A percentile compares a stretch with the other conserved stretches of the same genome.
Conservation (phyloP, 2,888 invertebrate species). For the Dermolepida albohirtum region DNA sequence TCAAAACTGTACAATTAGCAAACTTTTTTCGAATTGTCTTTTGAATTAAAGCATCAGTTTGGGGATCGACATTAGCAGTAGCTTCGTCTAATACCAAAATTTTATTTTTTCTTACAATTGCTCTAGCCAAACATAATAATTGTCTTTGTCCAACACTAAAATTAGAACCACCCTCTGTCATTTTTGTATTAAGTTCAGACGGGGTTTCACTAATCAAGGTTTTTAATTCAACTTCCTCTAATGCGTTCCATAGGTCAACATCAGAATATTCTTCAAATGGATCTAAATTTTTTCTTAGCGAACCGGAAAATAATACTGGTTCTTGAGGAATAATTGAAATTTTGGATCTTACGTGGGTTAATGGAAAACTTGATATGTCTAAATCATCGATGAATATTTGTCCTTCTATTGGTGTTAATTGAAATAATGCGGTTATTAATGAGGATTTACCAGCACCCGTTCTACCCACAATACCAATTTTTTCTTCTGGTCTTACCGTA, state of each 20-base stretch:
- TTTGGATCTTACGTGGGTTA: slow-evolving; percentile 79
- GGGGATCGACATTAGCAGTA: slow-evolving; percentile 67
- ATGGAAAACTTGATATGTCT: slow-evolving; percentile 76
- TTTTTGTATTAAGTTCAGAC: slow-evolving; percentile 41
- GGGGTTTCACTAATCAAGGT: slow-evolving; percentile 35
- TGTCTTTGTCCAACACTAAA: slow-evolving; percentile 69
- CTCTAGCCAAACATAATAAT: slow-evolving; percentile 68
- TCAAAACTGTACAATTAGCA: slow-evolving; percentile 79
- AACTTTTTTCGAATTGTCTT: slow-evolving; percentile 78
- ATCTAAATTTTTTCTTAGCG: slow-evolving; percentile 89
- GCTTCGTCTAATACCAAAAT: slow-evolving; percentile 69
- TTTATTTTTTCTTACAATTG: slow-evolving; percentile 65
- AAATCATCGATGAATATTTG: slow-evolving; percentile 84
- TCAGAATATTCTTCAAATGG: slow-evolving; percentile 82
- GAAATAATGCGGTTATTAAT: slow-evolving; percentile 81
- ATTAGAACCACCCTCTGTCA: slow-evolving; percentile 64
- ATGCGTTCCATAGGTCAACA: slow-evolving; percentile 43
- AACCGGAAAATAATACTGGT: slow-evolving; percentile 88
- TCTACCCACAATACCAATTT: slow-evolving; percentile 84
- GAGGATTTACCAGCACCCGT: slow-evolving; percentile 89
- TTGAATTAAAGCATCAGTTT: slow-evolving; percentile 67
- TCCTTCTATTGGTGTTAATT: slow-evolving; percentile 83
- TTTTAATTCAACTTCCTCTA: slow-evolving; percentile 49
- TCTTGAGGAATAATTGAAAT: slow-evolving; percentile 90
- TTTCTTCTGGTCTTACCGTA: slow-evolving; percentile 75